Evolutionary conservation across 2,888 invertebrate species (phyloP), one percentile per base, ranked within the genome.

Genomic region (Ptychoptera contaminata): DNA sequence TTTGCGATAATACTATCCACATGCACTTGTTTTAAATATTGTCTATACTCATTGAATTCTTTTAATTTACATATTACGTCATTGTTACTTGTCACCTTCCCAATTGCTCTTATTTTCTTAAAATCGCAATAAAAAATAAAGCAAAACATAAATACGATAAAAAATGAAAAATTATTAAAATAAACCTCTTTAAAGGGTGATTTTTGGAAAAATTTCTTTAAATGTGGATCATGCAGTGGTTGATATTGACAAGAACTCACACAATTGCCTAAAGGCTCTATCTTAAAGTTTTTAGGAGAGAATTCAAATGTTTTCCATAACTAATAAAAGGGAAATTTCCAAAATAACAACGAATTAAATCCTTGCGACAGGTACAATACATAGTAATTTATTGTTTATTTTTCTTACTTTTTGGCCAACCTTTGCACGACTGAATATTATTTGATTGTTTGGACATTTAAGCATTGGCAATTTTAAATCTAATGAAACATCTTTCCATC

Each of bases 31-130:
- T 73, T 71, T 43, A 78, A 57, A 50, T 73, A 74, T 50, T 71
- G 70, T 44, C 78, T 69, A 61, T 76, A 76, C 49, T 72, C 69
- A 55, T 78, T 79, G 56, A 77, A 78, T 52, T 77, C 76, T 48
- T 72, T 72, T 14, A 77, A 57, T 2, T 73, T 70, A 55, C 79
- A 79, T 2, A 77, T 70, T 0, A 77, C 76, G 43, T 76, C 67
- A 2, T 73, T 73, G 16, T 74, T 67, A 12, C 67, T 62, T 0
- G 76, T 76, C 48, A 76, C 71, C 52, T 68, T 72, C 2, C 76
- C 75, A 5, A 73, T 68, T 10, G 59, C 48, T 37, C 68, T 67
- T 60, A 76, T 64, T 29, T 70, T 61, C 51, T 60, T 58, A 38
- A 62, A 59, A 0, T 64, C 64, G 11, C 3, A 35, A 8, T 40